Conservation (phyloP, 2,888 invertebrate species). For the Meiosimyza platycephala region DNA sequence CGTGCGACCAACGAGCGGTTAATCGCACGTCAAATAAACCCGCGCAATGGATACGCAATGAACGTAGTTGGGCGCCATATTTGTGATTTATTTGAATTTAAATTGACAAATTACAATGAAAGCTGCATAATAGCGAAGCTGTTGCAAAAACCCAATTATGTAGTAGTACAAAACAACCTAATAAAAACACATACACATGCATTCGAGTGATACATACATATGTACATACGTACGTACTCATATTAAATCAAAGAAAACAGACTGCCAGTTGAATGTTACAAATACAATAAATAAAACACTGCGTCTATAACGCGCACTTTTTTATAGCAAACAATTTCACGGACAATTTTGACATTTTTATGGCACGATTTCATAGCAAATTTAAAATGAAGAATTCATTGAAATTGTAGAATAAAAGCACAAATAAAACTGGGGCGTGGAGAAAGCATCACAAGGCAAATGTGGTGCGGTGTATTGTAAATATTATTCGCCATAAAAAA, state of each 20-base stretch:
- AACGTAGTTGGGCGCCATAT: not conserved
- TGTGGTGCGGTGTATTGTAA: too few relatives aligned
- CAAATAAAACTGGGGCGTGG: not conserved
- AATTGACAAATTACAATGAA: constrained; percentile 28
- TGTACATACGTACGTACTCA: too few relatives aligned
- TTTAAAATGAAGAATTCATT: not conserved
- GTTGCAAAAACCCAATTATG: not conserved
- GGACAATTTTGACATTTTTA: constrained; percentile 13
- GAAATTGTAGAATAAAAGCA: not conserved
- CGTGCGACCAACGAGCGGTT: constrained; percentile 9
- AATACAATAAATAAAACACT: not conserved
- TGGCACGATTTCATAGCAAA: not conserved
- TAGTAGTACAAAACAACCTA: not conserved
- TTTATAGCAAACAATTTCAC: constrained; percentile 12
- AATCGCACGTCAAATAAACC: constrained; percentile 13
- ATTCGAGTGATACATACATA: not conserved
- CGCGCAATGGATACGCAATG: not conserved
- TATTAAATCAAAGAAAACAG: too few relatives aligned
- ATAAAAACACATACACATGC: not conserved
- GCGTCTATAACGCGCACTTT: not conserved
- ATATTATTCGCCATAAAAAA: not conserved
- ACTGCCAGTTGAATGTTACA: too few relatives aligned
- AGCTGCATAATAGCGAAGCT: not conserved
- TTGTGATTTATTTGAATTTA: constrained; percentile 31
- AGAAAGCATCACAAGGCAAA: too few relatives aligned